Evolutionary conservation across 2,888 invertebrate genomes (phyloP).

Genomic region (Auanema sp.): DNA sequence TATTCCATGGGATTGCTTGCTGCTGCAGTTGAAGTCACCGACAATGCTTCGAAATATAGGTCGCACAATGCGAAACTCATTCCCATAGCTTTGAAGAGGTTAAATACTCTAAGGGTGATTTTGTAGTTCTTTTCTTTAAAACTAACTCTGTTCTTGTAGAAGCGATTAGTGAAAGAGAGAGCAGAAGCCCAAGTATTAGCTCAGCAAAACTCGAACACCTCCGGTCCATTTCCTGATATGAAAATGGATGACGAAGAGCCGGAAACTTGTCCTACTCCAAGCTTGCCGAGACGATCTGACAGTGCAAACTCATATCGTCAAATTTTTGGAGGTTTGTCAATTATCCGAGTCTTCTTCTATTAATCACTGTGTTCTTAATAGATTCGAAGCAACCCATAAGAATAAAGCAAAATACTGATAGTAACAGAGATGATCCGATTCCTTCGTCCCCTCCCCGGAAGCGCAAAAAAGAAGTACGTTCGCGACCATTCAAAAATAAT

Average conservation of each 20-base stretch:
- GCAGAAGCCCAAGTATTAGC: slow-evolving; percentile 1
- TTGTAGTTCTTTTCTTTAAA: background rate
- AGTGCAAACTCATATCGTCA: no score
- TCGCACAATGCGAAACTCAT: slow-evolving; percentile 65
- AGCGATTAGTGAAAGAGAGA: slow-evolving; percentile 2
- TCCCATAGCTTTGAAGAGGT: slow-evolving; percentile 81
- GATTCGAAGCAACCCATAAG: no score
- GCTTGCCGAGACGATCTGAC: background rate
- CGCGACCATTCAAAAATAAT: no score
- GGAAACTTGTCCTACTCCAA: background rate
- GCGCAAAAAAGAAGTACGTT: no score
- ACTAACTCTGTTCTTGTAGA: slow-evolving; percentile 6
- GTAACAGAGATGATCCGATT: no score
- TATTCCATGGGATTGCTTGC: slow-evolving; percentile 92
- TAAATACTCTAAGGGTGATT: slow-evolving; percentile 75
- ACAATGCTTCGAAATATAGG: slow-evolving; percentile 86
- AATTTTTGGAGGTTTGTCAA: no score
- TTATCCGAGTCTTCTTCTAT: no score
- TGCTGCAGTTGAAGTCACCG: slow-evolving; percentile 93
- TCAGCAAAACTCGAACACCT: background rate
- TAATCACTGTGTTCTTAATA: no score
- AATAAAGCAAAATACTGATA: no score
- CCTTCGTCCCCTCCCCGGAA: no score
- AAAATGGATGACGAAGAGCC: background rate
- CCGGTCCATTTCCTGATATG: slow-evolving; percentile 2